These are phyloP conservation scores for Hystrix cristata DNA, from an alignment of 2,113 vertebrate genomes.

Conservation along the genomic window DNA sequence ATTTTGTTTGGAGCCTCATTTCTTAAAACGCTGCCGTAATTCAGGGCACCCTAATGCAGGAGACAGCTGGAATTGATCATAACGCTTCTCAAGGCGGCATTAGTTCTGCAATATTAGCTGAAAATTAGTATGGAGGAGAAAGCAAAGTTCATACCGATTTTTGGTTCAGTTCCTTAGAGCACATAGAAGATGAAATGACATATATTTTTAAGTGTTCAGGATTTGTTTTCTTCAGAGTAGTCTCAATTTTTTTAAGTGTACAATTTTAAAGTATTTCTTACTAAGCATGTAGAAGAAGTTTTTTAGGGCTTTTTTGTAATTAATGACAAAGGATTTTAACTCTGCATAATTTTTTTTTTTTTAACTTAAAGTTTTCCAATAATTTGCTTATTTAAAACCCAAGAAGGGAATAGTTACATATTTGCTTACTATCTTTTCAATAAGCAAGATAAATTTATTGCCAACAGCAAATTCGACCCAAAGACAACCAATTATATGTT, in stretches of 20 bases:
- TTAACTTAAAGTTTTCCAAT: background rate
- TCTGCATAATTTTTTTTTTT: background rate
- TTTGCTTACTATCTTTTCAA: background rate
- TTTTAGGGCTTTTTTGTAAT: background rate
- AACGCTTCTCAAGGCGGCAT: conserved; percentile 69
- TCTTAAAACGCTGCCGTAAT: conserved; percentile 64
- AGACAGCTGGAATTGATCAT: conserved; percentile 80
- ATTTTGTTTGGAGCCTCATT: conserved; percentile 59
- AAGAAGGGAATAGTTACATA: background rate
- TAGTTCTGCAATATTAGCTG: conserved; percentile 77
- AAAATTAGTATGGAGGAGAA: conserved; percentile 74
- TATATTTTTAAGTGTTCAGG: conserved; percentile 35
- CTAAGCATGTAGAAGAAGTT: background rate
- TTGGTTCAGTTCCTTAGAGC: conserved; percentile 57
- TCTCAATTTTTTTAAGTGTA: background rate
- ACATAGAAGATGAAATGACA: conserved; percentile 57
- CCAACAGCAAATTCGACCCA: background rate
- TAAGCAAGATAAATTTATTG: background rate
- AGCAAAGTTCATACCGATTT: conserved; percentile 72
- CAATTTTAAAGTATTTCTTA: background rate
- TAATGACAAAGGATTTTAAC: background rate
- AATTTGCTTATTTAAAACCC: conserved; percentile 8
- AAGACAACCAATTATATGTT: background rate
- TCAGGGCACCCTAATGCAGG: conserved; percentile 38
- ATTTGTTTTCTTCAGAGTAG: conserved; percentile 48